Percentiles rank a stretch among this genome's conserved stretches.
Conservation (phyloP, 2,888 invertebrate species). For the Chymomyza amoena region DNA sequence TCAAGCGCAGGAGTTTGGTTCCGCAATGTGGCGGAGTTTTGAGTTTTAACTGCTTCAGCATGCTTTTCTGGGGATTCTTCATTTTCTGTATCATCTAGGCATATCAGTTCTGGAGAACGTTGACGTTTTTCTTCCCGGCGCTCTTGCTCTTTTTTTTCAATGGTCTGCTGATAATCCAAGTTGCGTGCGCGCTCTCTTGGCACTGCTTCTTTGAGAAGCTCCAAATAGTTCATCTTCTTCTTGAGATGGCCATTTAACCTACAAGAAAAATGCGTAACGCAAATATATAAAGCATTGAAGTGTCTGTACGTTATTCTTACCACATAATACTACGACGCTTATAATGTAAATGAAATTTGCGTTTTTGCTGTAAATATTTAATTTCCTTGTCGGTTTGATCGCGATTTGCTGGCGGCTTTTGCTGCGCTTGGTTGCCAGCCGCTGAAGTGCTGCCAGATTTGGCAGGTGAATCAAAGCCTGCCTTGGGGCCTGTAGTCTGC, state of each 20-base stretch:
- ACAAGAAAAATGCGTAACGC: neutral
- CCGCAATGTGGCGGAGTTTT: neutral
- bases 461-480: slow-evolving; percentile 14
- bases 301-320: neutral
- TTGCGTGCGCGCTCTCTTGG: neutral
- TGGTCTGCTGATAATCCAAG: neutral
- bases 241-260: slow-evolving; percentile 28
- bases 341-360: slow-evolving; percentile 27
- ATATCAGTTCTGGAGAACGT: slow-evolving; percentile 50
- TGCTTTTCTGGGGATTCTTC: slow-evolving; percentile 58
- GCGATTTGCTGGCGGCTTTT: slow-evolving; percentile 13
- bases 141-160: neutral
- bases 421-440: slow-evolving; percentile 8
- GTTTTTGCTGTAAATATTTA: slow-evolving; percentile 28
- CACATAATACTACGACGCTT: slow-evolving; percentile 34
- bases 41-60: neutral
- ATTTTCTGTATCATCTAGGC: slow-evolving; percentile 61
- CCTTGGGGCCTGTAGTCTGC: slow-evolving; percentile 9
- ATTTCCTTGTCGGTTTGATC: slow-evolving; percentile 30
- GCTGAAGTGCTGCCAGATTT: slow-evolving; percentile 10
- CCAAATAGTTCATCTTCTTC: neutral
- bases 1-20: neutral
- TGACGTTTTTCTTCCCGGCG: slow-evolving; percentile 10
- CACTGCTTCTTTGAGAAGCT: neutral
- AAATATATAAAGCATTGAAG: neutral